Evolutionary conservation across 2,888 invertebrate genomes (phyloP), one percentile per base, ranked within the genome.

Genomic region (Teleiodes luculella): DNA sequence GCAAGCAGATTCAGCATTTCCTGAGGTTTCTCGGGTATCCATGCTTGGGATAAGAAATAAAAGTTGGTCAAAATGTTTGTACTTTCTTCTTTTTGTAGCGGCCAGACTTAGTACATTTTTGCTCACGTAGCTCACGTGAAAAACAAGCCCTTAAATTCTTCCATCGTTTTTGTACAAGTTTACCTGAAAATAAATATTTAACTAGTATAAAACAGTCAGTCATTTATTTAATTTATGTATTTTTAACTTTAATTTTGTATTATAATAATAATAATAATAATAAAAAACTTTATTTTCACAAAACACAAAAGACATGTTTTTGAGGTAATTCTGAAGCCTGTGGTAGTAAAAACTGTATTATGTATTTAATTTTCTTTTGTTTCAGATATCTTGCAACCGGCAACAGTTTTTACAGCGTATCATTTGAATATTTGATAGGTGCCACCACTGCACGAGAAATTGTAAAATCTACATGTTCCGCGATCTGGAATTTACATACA

Each of bases 361-460:
- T 52, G 30, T 43, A 52, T 31, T 52, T 45, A 43, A 52, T 43
- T 33, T 52, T 52, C 16, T 45, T 45, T 52, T 31, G 20, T 52
- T 52, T 45, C 52, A 45, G 52, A 52, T 52, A 52, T 45, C 52
- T 52, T 52, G 52, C 52, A 30, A 52, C 52, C 20, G 52, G 46
- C 45, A 30, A 20, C 35, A 36, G 52, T 35, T 52, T 46, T 20
- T 53, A 47, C n/a, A n/a, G n/a, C n/a, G n/a, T n/a, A n/a, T 53
- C 36, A 47, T 37, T 53, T 53, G 41, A 53, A 31, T 48, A 48
- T 53, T 48, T 53, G 47, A 18, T 53, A 37, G 47, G 53, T 48
- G 53, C 48, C 33, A 47, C 48, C 48, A 53, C 53, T 13, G 53
- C 14, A 48, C 48, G 53, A 53, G 47, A 53, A 53, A 53, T 53